Evolutionary conservation across 1,140 invertebrate genomes (phyloP), one percentile per base, ranked within the genome.

Genomic region (Oncopodura yosiiana): DNA sequence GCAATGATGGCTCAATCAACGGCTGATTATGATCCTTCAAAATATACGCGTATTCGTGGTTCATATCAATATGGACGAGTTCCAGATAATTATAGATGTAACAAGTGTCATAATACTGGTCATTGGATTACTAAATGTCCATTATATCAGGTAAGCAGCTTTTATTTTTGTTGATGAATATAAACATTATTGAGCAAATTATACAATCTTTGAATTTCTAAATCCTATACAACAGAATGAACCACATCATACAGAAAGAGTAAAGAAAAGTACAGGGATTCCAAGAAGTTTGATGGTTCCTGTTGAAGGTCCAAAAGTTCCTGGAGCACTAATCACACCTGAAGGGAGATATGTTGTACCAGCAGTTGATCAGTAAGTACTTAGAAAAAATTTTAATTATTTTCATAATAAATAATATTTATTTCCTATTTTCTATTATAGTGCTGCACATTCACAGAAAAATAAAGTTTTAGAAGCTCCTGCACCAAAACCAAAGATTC

Each of bases 51-150:
- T 73, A 84, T 90, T 68, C 80, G 83, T 66, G 86, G 86, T 49
- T 81, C 83, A 29, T 86, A 83, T 72, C 87, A 90, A 74, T 79
- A 82, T 66, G 92, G 91, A 44, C 83, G 83, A 63, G 87, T 95
- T 30, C 92, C 92, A 42, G 70, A 82, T 26, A 84, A 82, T 67
- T 97, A 97, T 71, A 79, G 85, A 41, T 97, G 94, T 73, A 89
- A 86, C 67, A 88, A 89, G 67, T 97, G 93, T 71, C 83, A 88
- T 65, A 84, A 91, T 69, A 78, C 79, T 56, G 93, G 93, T 1
- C 93, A 97, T 74, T 97, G 90, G 87, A 94, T 94, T 49, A 92
- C 90, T 70, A 87, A 93, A 71, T 96, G 93, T 69, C 87, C 89
- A 14, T 72, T 83, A 16, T 66, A 65, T 48, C 71, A 71, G 60